Evolutionary conservation across 2,113 vertebrate genomes (phyloP).

Genomic region (Melanostigma gelatinosum): DNA sequence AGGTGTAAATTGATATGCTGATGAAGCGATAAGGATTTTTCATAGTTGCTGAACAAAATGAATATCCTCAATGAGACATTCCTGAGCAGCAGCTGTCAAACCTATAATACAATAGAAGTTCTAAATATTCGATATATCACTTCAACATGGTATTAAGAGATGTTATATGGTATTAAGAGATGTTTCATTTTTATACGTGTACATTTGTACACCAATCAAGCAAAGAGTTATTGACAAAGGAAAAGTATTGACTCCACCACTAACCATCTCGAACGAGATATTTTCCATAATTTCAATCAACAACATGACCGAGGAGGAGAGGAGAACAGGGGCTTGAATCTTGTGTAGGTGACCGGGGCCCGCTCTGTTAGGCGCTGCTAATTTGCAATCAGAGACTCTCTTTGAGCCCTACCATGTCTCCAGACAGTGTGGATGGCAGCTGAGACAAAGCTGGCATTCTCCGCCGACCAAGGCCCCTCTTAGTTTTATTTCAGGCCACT

Average conservation of each 20-base stretch:
- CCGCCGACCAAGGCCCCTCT: slow-evolving; percentile 70
- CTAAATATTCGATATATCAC: background rate
- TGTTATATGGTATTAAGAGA: slow-evolving; percentile 20
- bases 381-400: slow-evolving; percentile 83
- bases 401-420: slow-evolving; percentile 71
- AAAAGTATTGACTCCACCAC: background rate
- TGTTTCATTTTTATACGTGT: slow-evolving; percentile 28
- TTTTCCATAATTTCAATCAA: slow-evolving; percentile 17
- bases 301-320: background rate
- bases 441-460: slow-evolving; percentile 83
- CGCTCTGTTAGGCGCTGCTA: slow-evolving; percentile 66
- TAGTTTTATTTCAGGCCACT: slow-evolving; percentile 81
- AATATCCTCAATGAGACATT: background rate
- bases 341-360: slow-evolving; percentile 43
- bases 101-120: background rate
- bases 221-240: slow-evolving; percentile 11
- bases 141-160: slow-evolving; percentile 19
- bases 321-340: background rate
- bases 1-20: background rate
- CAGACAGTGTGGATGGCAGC: slow-evolving; percentile 81
- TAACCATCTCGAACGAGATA: background rate
- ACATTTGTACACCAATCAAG: slow-evolving; percentile 21
- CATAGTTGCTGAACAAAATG: background rate
- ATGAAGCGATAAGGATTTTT: background rate
- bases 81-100: background rate